Base-by-base conservation (phyloP, 2,113 vertebrate genomes). In the Erpornis zantholeuca region DNA sequence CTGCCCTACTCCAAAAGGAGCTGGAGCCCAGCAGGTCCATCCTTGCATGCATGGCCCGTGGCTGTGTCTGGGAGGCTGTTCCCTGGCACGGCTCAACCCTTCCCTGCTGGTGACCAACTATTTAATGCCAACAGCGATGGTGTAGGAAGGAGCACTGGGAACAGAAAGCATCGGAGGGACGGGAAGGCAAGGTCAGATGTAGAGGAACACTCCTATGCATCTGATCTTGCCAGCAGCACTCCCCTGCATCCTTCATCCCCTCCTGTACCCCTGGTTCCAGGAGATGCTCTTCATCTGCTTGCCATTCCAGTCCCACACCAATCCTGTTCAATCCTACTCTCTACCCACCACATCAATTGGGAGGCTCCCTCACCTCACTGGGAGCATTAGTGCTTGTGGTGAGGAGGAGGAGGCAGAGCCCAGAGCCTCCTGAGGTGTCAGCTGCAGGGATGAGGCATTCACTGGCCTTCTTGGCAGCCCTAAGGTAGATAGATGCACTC, bases 281-380 rank as follows among this genome's bases (percentile, higher is more conserved):
- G 3, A 28, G 45, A 81, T 63, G 28, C 50, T 53, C 50, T 73
- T 27, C 21, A 8, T 20, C 21, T 6, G 10, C 50, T 69, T 72
- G 54, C n/a, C 45, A 18, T 73, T 81, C 54, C 1, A 0, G 10
- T 53, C 38, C 45, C 35, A 17, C 40, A 27, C n/a, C 31, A 84
- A 7, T 22, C 56, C 52, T 2, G 1, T 56, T 82, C 3, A 2
- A 9, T 54, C 25, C 60, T 0, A 0, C 57, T 59, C 53, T 63
- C 12, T 65, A 36, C 52, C 38, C 66, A 50, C 44, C 33, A 38
- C 1, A 4, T 47, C 2, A 4, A 78, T 36, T 21, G 2, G 33
- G 13, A 42, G 11, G 29, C 66, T 88, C 10, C 54, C 33, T 29
- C 35, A 9, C 57, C 53, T 80, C 9, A 0, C 54, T 35, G 29